Percentiles rank a stretch among this genome's conserved stretches.
Evolutionary conservation across 2,113 vertebrate species (phyloP).

Genomic region (Australoheros scitulus): DNA sequence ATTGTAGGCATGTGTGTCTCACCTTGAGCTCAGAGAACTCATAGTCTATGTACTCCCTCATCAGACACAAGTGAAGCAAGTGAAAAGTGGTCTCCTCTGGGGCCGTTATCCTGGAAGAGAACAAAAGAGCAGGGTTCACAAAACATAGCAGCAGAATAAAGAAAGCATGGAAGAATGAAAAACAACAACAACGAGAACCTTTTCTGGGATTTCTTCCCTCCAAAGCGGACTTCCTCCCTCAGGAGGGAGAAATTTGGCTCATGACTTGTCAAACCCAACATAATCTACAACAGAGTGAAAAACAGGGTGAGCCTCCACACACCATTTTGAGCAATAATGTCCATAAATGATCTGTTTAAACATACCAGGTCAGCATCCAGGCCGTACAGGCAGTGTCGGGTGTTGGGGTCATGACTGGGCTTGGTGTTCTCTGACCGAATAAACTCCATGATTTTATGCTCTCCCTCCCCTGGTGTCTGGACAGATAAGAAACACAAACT

Average conservation of each 20-base stretch:
- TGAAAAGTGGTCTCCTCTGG: constrained; percentile 99
- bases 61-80: constrained; percentile 94
- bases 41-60: constrained; percentile 99
- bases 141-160: not conserved
- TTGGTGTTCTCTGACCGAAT: constrained; percentile 92
- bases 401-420: constrained; percentile 90
- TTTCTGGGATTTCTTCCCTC: constrained; percentile 95
- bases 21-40: constrained; percentile 95
- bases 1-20: constrained; percentile 62
- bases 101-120: constrained; percentile 86
- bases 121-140: not conserved
- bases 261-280: constrained; percentile 98
- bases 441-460: constrained; percentile 99
- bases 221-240: constrained; percentile 98
- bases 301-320: not conserved
- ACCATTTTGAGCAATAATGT: not conserved
- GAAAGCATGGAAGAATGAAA: not conserved
- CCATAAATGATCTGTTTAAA: not conserved
- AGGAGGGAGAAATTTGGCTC: constrained; percentile 96
- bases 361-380: constrained; percentile 97
- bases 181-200: constrained; percentile 74
- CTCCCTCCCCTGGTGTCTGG: constrained; percentile 98
- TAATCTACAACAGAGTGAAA: constrained; percentile 83
- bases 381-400: constrained; percentile 96
- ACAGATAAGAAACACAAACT: not conserved